A percentile compares a stretch with the other conserved stretches of the same genome.
Conservation (phyloP, 2,888 invertebrate species). For the Tenthredo amoena region DNA sequence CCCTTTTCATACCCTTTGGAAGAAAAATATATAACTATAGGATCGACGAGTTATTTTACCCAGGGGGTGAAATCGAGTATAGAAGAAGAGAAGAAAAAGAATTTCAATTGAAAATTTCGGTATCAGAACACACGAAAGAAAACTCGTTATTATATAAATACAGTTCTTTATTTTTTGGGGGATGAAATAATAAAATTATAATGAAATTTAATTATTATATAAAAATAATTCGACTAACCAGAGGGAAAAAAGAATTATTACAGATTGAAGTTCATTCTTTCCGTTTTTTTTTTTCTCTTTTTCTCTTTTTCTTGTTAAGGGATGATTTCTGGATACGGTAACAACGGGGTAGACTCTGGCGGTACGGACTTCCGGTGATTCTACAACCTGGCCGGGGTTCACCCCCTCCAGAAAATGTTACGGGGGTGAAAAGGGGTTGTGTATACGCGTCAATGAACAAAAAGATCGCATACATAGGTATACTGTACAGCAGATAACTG, state of each 20-base stretch:
- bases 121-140: not conserved
- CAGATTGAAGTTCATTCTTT: not conserved
- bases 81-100: not conserved
- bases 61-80: not conserved
- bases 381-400: not conserved
- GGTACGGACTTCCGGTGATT: slow-evolving; percentile 11
- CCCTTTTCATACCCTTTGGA: not conserved
- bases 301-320: not conserved
- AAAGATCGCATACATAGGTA: not conserved
- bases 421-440: slow-evolving; percentile 18
- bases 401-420: slow-evolving; percentile 1
- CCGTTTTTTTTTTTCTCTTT: not conserved
- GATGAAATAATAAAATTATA: not conserved
- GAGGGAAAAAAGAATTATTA: not conserved
- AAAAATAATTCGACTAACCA: not conserved
- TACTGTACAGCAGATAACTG: not conserved
- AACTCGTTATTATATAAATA: too few species aligned
- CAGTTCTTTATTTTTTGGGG: not conserved
- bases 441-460: slow-evolving; percentile 20
- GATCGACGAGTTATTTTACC: not conserved
- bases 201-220: not conserved
- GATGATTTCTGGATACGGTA: not conserved
- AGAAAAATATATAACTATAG: not conserved
- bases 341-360: not conserved
- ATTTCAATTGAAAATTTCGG: not conserved